These are phyloP conservation scores for Papilio elwesi DNA, from an alignment of 2,888 invertebrate species.

Conservation along the genomic window DNA sequence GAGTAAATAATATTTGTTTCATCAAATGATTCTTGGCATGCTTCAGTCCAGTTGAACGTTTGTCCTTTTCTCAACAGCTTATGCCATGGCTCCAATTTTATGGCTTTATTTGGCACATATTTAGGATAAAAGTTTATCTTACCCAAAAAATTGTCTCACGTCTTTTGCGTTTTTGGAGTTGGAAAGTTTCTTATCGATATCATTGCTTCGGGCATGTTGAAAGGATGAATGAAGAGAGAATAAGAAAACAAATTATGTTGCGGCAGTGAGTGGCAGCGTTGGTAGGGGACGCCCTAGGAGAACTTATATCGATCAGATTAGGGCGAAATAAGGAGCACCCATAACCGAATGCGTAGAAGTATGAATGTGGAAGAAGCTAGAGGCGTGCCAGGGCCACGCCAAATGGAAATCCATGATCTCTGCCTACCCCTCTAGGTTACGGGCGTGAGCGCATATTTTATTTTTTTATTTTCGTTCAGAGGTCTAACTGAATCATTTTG, in stretches of 20 bases:
- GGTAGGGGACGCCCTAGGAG: no score
- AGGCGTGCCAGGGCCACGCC: no score
- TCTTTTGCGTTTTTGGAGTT: conserved; percentile 44
- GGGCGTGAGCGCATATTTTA: no score
- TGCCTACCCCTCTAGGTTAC: no score
- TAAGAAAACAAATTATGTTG: no score
- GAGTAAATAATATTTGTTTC: conserved; percentile 39
- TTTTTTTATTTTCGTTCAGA: conserved; percentile 48
- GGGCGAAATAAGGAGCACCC: no score
- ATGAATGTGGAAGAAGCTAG: no score
- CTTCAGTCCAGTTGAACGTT: conserved; percentile 42
- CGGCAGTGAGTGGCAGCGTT: no score
- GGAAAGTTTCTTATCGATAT: conserved; percentile 44
- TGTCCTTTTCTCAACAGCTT: conserved; percentile 36
- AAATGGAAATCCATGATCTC: no score
- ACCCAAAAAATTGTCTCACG: conserved; percentile 46
- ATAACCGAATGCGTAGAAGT: no score
- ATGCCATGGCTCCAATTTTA: conserved; percentile 46
- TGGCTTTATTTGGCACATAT: conserved; percentile 45
- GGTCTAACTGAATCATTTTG: conserved; percentile 47
- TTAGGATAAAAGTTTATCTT: conserved; percentile 48
- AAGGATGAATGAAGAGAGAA: no score
- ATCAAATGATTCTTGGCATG: conserved; percentile 40
- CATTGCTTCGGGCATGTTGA: neutral
- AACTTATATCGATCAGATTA: no score